Evolutionary conservation across 2,113 vertebrate genomes (phyloP).

Genomic region (Stigmatopora nigra): DNA sequence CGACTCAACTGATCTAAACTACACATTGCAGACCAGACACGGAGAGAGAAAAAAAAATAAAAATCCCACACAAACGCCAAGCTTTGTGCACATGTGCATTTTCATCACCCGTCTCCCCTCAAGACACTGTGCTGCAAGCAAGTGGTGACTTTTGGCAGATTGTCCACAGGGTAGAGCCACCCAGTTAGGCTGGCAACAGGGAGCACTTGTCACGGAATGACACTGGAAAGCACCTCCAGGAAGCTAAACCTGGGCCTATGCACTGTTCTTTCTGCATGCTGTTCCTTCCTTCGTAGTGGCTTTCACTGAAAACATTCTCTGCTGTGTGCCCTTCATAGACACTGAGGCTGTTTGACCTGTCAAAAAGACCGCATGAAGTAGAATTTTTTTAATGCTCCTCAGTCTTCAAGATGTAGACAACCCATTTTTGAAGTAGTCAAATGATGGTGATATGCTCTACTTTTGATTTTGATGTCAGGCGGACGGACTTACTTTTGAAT

Average conservation of each 20-base stretch:
- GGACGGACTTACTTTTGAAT: conserved; percentile 49
- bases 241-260: conserved; percentile 58
- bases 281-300: conserved; percentile 35
- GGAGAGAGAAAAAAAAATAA: conserved; percentile 8
- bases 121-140: conserved; percentile 10
- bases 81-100: conserved; percentile 3
- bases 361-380: conserved; percentile 62
- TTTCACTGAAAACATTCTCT: conserved; percentile 53
- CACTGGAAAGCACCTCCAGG: conserved; percentile 58
- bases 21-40: conserved; percentile 60
- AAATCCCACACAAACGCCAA: conserved; percentile 17
- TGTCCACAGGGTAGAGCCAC: conserved; percentile 51
- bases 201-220: conserved; percentile 50
- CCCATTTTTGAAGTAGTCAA: conserved; percentile 55
- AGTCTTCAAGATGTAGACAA: conserved; percentile 47
- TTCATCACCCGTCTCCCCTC: conserved; percentile 6
- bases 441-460: conserved; percentile 47
- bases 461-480: conserved; percentile 30
- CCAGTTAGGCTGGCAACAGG: conserved; percentile 28
- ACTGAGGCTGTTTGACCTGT: conserved; percentile 51
- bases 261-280: conserved; percentile 70
- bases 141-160: conserved; percentile 6
- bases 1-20: conserved; percentile 59
- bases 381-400: conserved; percentile 36
- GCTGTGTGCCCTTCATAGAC: conserved; percentile 50